These are phyloP conservation scores for Amphiprion clarkii DNA, from an alignment of 2,797 vertebrate genomes.

Conservation along the genomic window DNA sequence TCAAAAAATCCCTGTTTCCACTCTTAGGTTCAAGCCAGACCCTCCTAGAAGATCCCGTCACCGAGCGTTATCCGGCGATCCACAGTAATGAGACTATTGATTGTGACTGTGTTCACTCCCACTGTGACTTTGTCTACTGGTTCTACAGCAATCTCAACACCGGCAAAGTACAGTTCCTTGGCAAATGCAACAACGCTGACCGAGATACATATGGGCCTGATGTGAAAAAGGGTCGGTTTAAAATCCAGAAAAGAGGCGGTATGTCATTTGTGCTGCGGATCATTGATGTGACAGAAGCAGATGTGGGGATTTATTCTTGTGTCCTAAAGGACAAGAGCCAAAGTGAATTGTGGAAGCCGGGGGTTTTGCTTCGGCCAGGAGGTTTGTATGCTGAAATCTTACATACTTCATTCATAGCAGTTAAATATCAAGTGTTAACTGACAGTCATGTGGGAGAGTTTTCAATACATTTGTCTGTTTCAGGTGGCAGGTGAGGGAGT, in stretches of 20 bases:
- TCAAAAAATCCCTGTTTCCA: not conserved
- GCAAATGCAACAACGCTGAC: slow-evolving; percentile 49
- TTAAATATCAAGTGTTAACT: not conserved
- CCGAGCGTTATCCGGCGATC: slow-evolving; percentile 48
- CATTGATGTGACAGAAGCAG: slow-evolving; percentile 40
- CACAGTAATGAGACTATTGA: slow-evolving; percentile 19
- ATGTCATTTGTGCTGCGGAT: slow-evolving; percentile 67
- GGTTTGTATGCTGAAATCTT: slow-evolving; percentile 71
- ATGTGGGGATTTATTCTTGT: slow-evolving; percentile 82
- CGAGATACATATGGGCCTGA: accelerated
- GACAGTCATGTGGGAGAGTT: not conserved
- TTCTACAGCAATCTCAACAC: slow-evolving; percentile 38
- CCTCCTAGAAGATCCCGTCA: not conserved
- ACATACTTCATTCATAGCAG: not conserved
- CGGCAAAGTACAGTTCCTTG: slow-evolving; percentile 48
- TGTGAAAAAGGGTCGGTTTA: accelerated
- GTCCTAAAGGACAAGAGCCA: slow-evolving; percentile 23
- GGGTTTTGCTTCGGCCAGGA: slow-evolving; percentile 73
- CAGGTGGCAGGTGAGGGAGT: not conserved
- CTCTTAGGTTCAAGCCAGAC: slow-evolving; percentile 47
- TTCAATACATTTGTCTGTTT: not conserved
- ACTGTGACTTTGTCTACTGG: slow-evolving; percentile 74
- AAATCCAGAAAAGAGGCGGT: not conserved
- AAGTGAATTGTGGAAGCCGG: slow-evolving; percentile 31
- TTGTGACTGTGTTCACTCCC: slow-evolving; percentile 53